Evolutionary conservation across 1,140 invertebrate genomes (phyloP), one percentile per base, ranked within the genome.

Genomic region (Dreissena rostriformis): DNA sequence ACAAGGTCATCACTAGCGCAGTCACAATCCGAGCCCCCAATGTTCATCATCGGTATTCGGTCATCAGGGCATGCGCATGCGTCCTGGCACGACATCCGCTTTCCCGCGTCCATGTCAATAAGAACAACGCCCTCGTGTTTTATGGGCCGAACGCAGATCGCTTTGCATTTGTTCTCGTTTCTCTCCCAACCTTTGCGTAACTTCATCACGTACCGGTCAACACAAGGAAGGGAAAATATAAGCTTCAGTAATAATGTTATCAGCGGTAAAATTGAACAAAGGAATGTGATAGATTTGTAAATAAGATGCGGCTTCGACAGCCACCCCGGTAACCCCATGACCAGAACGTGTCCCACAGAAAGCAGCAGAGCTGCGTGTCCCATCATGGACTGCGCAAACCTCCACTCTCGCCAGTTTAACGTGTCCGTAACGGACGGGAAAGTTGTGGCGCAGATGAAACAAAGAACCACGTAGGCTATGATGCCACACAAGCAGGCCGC

Each of bases 331-430:
- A 88, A 79, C 14, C 89, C 89, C 89, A 91, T 91, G 11, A 91
- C 74, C 0, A 86, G 65, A 12, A 91, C 90, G 71, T 93, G 92
- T 52, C 79, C 70, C 14, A 90, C 72, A 2, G 89, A 86, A 17
- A 92, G 55, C 17, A 88, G 74, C 39, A 93, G 85, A 24, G 87
- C 83, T 12, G 87, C 68, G 67, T 91, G 89, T 28, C 92, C 91
- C 15, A 92, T 70, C 24, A 88, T 86, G 11, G 91, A 91, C 70
- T 93, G 92, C 28, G 92, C 75, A 65, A 90, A 90, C 22, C 86
- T 78, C 92, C 92, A 93, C 63, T 92, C 91, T 15, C 89, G 79
- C 91, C 90, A 92, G 79, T 92, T 92, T n/a, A 93, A 65, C 15
- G 81, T 76, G 24, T 89, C 87, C 0, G 86, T 87, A 10, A 93